phyloP scores from a whole-genome alignment of 2,888 invertebrate species.

The Drepanosiphum platanoidis region DNA sequence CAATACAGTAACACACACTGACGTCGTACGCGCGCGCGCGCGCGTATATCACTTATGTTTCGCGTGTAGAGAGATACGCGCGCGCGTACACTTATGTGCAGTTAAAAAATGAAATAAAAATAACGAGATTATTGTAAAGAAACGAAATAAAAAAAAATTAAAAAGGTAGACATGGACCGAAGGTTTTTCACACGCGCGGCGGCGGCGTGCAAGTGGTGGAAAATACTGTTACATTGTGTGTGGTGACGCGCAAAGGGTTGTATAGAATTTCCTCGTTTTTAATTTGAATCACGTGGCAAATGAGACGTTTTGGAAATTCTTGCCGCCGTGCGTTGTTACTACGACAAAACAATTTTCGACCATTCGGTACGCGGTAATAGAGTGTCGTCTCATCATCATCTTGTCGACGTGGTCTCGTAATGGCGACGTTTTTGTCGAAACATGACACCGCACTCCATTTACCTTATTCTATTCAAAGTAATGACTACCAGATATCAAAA shows the following conservation, averaged over 20 bases:
- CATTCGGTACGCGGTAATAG: neutral
- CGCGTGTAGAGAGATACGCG: neutral
- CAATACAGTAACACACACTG: neutral
- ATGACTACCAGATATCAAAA: neutral
- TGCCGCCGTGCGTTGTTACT: neutral
- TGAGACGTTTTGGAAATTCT: neutral
- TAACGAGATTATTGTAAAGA: conserved; percentile 7
- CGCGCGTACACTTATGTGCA: too few relatives aligned
- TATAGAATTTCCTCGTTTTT: neutral
- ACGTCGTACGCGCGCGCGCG: neutral
- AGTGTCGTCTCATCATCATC: neutral
- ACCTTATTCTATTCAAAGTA: neutral
- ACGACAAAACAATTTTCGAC: neutral
- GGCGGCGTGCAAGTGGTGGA: neutral
- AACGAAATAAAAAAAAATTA: too few relatives aligned
- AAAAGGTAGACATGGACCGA: neutral
- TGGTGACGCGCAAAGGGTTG: neutral
- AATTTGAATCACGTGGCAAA: neutral
- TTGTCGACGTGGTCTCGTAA: neutral
- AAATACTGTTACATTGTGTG: neutral
- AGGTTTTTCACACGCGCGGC: neutral
- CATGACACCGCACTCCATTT: neutral
- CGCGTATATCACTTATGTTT: neutral
- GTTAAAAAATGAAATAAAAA: neutral
- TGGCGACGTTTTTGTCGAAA: neutral